A percentile compares a stretch with the other conserved stretches of the same genome.
Conservation (phyloP, 2,797 vertebrate genomes). For the Oryzias dopingdopingensis region DNA sequence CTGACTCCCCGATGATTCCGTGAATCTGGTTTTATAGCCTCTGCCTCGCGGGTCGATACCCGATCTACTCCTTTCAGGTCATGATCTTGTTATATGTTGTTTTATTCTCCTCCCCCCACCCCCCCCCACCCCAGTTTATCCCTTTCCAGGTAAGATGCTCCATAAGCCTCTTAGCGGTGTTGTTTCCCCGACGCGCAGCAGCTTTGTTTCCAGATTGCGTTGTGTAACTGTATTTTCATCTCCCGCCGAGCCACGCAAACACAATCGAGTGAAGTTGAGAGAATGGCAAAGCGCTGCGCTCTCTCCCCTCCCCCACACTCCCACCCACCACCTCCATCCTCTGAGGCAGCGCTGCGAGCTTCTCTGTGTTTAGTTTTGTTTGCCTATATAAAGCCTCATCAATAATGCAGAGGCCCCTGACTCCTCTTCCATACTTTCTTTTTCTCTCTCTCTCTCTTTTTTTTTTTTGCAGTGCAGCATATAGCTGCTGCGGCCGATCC, state of each 20-base stretch:
- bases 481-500: slow-evolving; percentile 17
- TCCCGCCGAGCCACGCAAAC: slow-evolving; percentile 40
- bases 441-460: slow-evolving; percentile 17
- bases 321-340: slow-evolving; percentile 48
- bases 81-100: slow-evolving; percentile 25
- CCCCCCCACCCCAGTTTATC: slow-evolving; percentile 15
- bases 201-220: slow-evolving; percentile 41
- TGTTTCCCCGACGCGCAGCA: slow-evolving; percentile 36
- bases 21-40: slow-evolving; percentile 24
- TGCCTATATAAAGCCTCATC: slow-evolving; percentile 75
- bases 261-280: slow-evolving; percentile 55
- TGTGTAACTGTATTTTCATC: slow-evolving; percentile 42
- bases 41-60: slow-evolving; percentile 26
- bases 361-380: slow-evolving; percentile 71
- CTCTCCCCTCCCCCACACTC: slow-evolving; percentile 39
- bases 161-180: slow-evolving; percentile 35
- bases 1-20: slow-evolving; percentile 25
- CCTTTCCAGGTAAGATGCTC: slow-evolving; percentile 46
- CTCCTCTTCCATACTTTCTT: slow-evolving; percentile 65
- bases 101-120: slow-evolving; percentile 22
- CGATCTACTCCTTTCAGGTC: slow-evolving; percentile 18
- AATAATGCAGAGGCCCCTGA: slow-evolving; percentile 73
- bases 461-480: slow-evolving; percentile 9
- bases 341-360: slow-evolving; percentile 55
- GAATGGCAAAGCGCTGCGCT: slow-evolving; percentile 43